Base-by-base conservation (phyloP, 2,113 vertebrate genomes). In the Morone saxatilis region DNA sequence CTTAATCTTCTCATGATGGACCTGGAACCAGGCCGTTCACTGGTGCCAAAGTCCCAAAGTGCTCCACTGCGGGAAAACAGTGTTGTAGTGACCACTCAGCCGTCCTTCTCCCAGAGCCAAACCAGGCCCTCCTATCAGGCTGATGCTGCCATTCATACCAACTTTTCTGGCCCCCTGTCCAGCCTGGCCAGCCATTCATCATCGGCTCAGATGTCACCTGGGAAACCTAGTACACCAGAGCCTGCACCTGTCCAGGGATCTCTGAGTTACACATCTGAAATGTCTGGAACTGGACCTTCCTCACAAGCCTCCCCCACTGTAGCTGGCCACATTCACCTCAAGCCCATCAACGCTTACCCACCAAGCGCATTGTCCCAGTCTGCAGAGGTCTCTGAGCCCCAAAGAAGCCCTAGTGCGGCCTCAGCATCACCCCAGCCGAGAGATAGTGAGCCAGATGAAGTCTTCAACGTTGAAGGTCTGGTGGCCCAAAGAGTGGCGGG, bases 401-500 rank as follows among this genome's bases (percentile, higher is more conserved):
- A 86, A 89, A 7, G 57, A 88, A 80, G 87, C 83, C 68, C 83
- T 31, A 77, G 89, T 82, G 48, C 61, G 13, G 76, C 90, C 25
- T 94, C 95, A 14, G 94, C 94, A 31, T 96, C 96, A 0, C 92
- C 96, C 25, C 95, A 95, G 71, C 93, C 96, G 20, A 96, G 95
- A 84, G 96, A 96, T 60, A 76, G 4, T 0, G 95, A 97, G 78
- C 93, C 94, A 0, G 97, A 97, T 80, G 96, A 96, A 56, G 95
- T 96, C 12, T 95, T 98, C 94, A 97, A 96, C 61, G 91, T 99
- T 79, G 97, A 98, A 88, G 98, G 98, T 41, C 95, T 99, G 88
- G 98, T 99, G 83, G 97, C 98, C 71, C 97, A 99, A 57, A 95
- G 98, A 77, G 96, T 99, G 61, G 98, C 98, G 95, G 98, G 98